Evolutionary conservation across 2,113 vertebrate genomes (phyloP).

Genomic region (Actenoides lindsayi): DNA sequence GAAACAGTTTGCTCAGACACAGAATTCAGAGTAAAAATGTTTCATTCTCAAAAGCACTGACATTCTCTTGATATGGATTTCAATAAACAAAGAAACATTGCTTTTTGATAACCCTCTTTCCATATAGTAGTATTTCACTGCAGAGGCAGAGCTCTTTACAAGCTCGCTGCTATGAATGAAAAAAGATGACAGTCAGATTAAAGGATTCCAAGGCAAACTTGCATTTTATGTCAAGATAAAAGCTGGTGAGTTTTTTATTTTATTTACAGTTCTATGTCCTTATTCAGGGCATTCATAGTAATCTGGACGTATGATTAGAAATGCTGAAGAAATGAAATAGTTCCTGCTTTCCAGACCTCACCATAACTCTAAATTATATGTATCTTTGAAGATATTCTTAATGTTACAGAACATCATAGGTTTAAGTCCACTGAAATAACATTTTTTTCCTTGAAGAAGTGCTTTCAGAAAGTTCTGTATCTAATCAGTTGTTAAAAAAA

Average conservation of each 20-base stretch:
- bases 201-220: slow-evolving; percentile 38
- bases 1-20: slow-evolving; percentile 30
- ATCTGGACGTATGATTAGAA: not conserved
- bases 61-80: slow-evolving; percentile 34
- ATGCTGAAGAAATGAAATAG: not conserved
- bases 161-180: slow-evolving; percentile 19
- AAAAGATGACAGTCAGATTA: slow-evolving; percentile 40
- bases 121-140: not conserved
- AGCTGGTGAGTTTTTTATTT: not conserved
- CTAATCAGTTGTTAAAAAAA: not conserved
- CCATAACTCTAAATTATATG: not conserved
- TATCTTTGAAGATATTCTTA: not conserved
- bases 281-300: not conserved
- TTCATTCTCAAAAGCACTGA: slow-evolving; percentile 49
- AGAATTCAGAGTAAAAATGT: slow-evolving; percentile 34
- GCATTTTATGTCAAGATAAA: slow-evolving; percentile 43
- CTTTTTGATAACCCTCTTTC: slow-evolving; percentile 46
- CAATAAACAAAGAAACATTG: slow-evolving; percentile 51
- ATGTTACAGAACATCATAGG: not conserved
- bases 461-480: not conserved
- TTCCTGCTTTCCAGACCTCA: not conserved
- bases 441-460: not conserved
- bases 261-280: slow-evolving; percentile 11
- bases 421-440: not conserved
- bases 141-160: slow-evolving; percentile 40